Evolutionary conservation across 2,888 invertebrate genomes (phyloP).

Genomic region (Achlya flavicornis): DNA sequence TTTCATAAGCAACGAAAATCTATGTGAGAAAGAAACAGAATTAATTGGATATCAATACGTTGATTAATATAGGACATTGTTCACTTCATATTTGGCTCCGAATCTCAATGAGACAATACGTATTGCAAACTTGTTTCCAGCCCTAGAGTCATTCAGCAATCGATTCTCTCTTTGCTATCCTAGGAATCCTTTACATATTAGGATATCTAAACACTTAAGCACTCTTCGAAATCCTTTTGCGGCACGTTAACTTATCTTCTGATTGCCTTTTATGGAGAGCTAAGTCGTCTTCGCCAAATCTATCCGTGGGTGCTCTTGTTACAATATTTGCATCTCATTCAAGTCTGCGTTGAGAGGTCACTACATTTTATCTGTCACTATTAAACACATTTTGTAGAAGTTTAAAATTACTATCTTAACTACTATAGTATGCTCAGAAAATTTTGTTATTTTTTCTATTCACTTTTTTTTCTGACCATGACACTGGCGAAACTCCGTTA

Average conservation of each 20-base stretch:
- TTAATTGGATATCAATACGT: no score
- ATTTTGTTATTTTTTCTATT: no score
- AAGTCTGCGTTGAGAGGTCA: conserved; percentile 6
- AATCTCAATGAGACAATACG: background rate
- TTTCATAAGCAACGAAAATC: background rate
- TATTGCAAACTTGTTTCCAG: background rate
- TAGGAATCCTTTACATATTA: conserved; percentile 24
- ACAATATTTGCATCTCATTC: conserved; percentile 4
- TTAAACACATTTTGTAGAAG: background rate
- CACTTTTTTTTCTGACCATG: no score
- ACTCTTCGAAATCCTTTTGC: conserved; percentile 33
- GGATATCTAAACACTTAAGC: conserved; percentile 35
- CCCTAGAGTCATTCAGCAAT: background rate
- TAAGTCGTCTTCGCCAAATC: conserved; percentile 1
- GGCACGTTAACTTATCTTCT: conserved; percentile 16
- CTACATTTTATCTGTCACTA: background rate
- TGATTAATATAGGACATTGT: no score
- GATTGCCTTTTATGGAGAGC: conserved; percentile 3
- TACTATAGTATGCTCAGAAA: no score
- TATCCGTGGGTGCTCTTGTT: background rate
- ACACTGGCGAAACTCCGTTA: no score
- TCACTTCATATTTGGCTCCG: no score
- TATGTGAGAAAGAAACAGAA: background rate
- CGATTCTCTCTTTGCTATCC: conserved; percentile 24
- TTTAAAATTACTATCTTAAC: no score